phyloP scores from a whole-genome alignment of 2,888 invertebrate genomes.

The Napeogenes sylphis region DNA sequence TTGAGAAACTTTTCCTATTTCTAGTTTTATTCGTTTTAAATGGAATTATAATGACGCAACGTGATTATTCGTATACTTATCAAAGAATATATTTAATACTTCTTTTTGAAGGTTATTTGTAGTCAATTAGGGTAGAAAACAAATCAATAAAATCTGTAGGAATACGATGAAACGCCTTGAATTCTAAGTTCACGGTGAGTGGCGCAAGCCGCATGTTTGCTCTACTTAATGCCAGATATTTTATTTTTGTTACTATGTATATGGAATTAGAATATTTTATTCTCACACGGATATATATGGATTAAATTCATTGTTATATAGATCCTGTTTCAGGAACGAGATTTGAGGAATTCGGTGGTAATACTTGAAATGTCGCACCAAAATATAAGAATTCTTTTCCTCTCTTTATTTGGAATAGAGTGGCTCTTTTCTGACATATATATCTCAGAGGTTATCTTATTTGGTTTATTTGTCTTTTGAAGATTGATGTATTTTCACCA shows the following conservation, averaged over 20 bases:
- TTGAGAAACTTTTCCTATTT: no score
- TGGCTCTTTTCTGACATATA: no score
- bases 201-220: conserved; percentile 30
- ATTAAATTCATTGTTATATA: background rate
- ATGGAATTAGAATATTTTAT: conserved; percentile 9
- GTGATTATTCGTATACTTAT: conserved; percentile 2
- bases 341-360: background rate
- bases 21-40: conserved; percentile 1
- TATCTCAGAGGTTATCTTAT: no score
- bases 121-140: no score
- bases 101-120: no score
- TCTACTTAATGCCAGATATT: conserved; percentile 34
- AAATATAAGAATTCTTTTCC: background rate
- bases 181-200: conserved; percentile 50
- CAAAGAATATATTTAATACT: background rate
- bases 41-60: background rate
- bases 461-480: no score
- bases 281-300: conserved; percentile 1
- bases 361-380: background rate
- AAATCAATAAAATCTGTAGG: conserved; percentile 8
- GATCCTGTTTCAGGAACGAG: background rate
- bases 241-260: conserved; percentile 22
- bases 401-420: background rate
- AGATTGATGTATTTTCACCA: no score
- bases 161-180: conserved; percentile 49